Base-by-base conservation (phyloP, 2,113 vertebrate genomes). In the Malurus cyaneus region DNA sequence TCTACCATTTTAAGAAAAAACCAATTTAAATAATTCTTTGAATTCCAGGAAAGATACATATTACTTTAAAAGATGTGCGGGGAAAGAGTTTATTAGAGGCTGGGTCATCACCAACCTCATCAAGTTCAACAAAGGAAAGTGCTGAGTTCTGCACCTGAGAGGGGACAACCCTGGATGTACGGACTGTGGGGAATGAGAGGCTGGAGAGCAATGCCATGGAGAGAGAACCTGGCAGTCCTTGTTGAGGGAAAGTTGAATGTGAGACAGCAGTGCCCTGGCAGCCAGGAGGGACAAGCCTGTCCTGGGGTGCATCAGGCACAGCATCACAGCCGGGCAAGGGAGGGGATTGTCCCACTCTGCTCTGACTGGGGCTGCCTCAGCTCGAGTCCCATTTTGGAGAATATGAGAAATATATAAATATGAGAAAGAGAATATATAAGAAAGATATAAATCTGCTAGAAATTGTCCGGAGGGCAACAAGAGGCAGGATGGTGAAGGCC, bases 161-260 rank as follows among this genome's bases (percentile, higher is more conserved):
- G 15, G 12, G 12, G 28, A 19, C 42, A 49, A 4, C 2, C 12
- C 24, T 19, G 29, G 23, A 15, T 65, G 3, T 4, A 29, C 0
- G 1, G 1, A 19, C 23, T 41, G 50, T n/a, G 18, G 15, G 34
- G 23, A 56, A 57, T 41, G 41, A 25, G 42, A 5, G 1, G 15
- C 19, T 41, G 60, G 42, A 41, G 3, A 65, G 4, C 12, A 56
- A 28, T 12, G 28, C 18, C 7, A 8, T 4, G 2, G 14, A 47
- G 73, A 73, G 9, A 39, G 29, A 1, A 16, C 12, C 42, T n/a
- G 12, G 6, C 0, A 2, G 6, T 64, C n/a, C 28, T 56, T 29
- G 5, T 49, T 0, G 0, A 1, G 8, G 24, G 9, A 8, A 41
- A 34, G 8, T 5, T 85, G 29, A 49, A 19, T 0, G 0, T 15